These are phyloP conservation scores for Gandaritis pyraliata DNA, from an alignment of 2,888 invertebrate genomes.

Conservation along the genomic window DNA sequence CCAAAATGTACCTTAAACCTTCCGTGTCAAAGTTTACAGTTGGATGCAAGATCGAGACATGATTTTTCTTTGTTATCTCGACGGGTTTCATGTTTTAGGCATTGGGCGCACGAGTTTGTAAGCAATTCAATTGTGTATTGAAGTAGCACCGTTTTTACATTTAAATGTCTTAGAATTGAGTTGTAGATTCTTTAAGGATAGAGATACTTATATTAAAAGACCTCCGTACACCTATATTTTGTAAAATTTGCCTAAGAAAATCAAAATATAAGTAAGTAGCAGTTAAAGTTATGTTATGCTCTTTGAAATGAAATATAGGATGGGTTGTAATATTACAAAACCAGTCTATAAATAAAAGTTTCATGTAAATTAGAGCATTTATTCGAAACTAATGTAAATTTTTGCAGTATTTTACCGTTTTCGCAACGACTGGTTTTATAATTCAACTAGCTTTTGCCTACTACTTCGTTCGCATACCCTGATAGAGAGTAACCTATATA, in stretches of 20 bases:
- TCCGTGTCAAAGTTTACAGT: constrained; percentile 43
- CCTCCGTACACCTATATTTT: too few species aligned
- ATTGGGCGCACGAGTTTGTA: constrained; percentile 62
- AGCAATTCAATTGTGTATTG: constrained; percentile 55
- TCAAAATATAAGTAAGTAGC: too few species aligned
- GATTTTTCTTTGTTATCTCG: constrained; percentile 68
- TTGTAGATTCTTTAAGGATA: constrained; percentile 13
- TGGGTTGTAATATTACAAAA: constrained; percentile 9
- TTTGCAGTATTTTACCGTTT: constrained; percentile 5
- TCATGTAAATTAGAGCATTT: constrained; percentile 18
- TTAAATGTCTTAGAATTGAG: constrained; percentile 28
- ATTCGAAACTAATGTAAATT: constrained; percentile 15
- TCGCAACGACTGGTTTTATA: not conserved
- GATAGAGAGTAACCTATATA: too few species aligned
- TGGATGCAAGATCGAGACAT: constrained; percentile 30
- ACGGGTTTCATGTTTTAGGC: constrained; percentile 65
- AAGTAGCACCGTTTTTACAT: constrained; percentile 43
- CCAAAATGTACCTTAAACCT: constrained; percentile 47
- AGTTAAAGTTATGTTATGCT: not conserved
- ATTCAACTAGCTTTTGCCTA: not conserved
- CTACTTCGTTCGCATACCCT: not conserved
- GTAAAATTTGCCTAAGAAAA: too few species aligned
- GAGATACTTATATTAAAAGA: too few species aligned
- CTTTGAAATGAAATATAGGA: not conserved
- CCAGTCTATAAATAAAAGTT: constrained; percentile 7